Evolutionary conservation across 2,113 vertebrate genomes (phyloP).

Genomic region (Saccopteryx bilineata): DNA sequence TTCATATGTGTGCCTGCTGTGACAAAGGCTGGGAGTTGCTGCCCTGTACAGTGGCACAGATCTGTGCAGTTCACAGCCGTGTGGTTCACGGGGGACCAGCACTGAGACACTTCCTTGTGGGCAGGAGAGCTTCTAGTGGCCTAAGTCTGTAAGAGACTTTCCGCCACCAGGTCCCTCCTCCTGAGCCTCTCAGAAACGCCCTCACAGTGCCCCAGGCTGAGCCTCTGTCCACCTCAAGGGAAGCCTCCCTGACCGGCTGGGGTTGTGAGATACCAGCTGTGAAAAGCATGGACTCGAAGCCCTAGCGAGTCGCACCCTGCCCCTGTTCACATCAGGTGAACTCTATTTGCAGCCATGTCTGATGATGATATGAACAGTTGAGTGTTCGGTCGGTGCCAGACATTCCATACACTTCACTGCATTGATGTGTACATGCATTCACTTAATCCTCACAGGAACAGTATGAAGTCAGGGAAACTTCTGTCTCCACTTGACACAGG

Average conservation of each 20-base stretch:
- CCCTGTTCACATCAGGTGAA: neutral
- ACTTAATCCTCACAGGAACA: neutral
- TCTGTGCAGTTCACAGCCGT: fast-evolving
- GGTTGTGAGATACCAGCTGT: neutral
- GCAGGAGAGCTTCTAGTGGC: neutral
- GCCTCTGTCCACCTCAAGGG: neutral
- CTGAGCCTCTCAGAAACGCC: neutral
- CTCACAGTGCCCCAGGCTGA: fast-evolving
- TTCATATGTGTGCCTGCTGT: neutral
- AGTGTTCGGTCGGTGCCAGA: fast-evolving
- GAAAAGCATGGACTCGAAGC: neutral
- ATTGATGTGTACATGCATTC: neutral
- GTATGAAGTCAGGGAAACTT: neutral
- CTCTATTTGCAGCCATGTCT: neutral
- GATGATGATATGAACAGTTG: neutral
- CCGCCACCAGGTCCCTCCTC: too few species aligned
- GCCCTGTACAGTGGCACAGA: too few species aligned
- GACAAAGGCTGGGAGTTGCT: too few species aligned
- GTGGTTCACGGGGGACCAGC: fast-evolving
- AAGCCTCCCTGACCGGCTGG: fast-evolving
- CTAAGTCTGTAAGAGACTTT: neutral
- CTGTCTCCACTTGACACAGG: neutral
- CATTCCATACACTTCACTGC: too few species aligned
- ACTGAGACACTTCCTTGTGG: fast-evolving
- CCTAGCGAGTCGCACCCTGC: neutral